A percentile compares a stretch with the other conserved stretches of the same genome.
Conservation (phyloP, 2,113 vertebrate genomes). For the Neolamprologus variostigma region DNA sequence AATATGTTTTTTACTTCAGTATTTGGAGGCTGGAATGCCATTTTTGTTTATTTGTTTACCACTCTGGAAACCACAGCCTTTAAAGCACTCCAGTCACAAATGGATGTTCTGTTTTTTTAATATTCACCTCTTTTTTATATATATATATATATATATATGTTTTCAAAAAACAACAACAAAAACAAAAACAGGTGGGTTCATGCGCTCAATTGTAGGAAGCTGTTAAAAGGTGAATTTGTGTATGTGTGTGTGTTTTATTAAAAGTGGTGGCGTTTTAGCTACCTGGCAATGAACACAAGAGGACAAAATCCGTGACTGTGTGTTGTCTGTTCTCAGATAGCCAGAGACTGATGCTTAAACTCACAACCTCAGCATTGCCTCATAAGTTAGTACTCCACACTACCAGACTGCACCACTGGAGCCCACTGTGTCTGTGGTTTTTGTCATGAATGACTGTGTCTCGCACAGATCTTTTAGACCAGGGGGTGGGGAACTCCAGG, state of each 20-base stretch:
- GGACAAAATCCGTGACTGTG: not conserved
- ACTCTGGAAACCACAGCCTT: slow-evolving; percentile 4
- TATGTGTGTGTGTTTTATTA: not conserved
- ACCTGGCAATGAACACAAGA: slow-evolving; percentile 46
- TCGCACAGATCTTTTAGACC: not conserved
- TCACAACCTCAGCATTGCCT: slow-evolving; percentile 29
- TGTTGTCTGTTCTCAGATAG: not conserved
- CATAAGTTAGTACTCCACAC: not conserved
- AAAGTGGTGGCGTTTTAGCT: slow-evolving; percentile 90
- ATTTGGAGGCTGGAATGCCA: not conserved
- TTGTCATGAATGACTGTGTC: not conserved
- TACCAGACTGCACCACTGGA: slow-evolving; percentile 17
- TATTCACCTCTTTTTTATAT: slow-evolving; percentile 52
- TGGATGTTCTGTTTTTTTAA: not conserved
- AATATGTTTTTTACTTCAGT: not conserved
- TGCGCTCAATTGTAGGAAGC: slow-evolving; percentile 58
- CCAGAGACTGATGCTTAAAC: slow-evolving; percentile 34
- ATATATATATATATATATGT: slow-evolving; percentile 52
- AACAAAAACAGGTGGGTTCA: slow-evolving; percentile 57
- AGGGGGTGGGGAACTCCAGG: not conserved
- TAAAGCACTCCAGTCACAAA: not conserved
- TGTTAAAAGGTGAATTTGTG: slow-evolving; percentile 66
- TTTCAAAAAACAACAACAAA: slow-evolving; percentile 3
- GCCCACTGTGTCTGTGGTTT: not conserved
- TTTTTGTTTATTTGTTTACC: not conserved